A percentile compares a stretch with the other conserved stretches of the same genome.
Evolutionary conservation across 2,888 invertebrate species (phyloP).

Genomic region (Diarsia dahlii): DNA sequence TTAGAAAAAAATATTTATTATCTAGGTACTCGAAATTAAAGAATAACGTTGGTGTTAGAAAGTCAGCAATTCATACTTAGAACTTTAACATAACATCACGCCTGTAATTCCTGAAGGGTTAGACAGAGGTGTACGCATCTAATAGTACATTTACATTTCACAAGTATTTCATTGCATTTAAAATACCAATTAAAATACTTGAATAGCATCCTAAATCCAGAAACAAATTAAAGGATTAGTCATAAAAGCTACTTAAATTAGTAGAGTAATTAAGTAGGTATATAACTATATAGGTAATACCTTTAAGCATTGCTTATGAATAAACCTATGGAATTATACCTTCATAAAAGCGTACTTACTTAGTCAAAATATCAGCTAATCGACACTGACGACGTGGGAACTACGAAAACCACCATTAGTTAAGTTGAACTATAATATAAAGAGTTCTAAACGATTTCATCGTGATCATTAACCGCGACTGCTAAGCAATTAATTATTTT

Average conservation of each 20-base stretch:
- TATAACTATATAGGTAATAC: not conserved
- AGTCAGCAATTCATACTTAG: slow-evolving; percentile 21
- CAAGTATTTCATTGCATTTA: too few species aligned
- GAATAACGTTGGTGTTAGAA: slow-evolving; percentile 65
- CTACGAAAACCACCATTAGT: slow-evolving; percentile 1
- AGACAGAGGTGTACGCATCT: too few species aligned
- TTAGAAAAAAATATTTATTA: not conserved
- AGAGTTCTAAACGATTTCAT: slow-evolving; percentile 39
- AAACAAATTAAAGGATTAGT: not conserved
- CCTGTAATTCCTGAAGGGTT: too few species aligned
- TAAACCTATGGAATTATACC: not conserved
- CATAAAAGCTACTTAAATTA: not conserved
- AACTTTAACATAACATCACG: not conserved
- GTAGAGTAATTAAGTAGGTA: not conserved
- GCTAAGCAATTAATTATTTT: slow-evolving; percentile 49
- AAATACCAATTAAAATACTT: not conserved
- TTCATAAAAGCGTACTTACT: not conserved
- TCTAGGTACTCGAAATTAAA: slow-evolving; percentile 36
- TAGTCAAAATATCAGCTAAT: slow-evolving; percentile 8
- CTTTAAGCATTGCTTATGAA: not conserved
- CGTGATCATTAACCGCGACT: slow-evolving; percentile 38
- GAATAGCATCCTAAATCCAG: not conserved
- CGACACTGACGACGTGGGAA: not conserved
- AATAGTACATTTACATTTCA: too few species aligned
- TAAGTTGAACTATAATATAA: not conserved